Evolutionary conservation across 2,888 invertebrate species (phyloP).

Genomic region (Psococerastis gibbosa): DNA sequence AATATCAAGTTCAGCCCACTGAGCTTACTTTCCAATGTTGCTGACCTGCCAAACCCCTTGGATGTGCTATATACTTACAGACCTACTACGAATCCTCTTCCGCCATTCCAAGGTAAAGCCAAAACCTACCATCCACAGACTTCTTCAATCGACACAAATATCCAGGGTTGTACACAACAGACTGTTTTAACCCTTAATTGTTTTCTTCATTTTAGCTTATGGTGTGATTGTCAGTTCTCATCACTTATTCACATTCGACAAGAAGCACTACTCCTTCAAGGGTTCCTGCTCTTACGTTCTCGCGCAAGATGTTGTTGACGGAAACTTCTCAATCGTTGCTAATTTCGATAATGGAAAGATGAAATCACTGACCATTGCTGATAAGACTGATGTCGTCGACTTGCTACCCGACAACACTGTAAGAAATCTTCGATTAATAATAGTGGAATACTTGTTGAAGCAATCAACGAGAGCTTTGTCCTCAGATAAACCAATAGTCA

Average conservation of each 20-base stretch:
- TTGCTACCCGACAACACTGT: constrained; percentile 44
- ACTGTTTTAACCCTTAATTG: not conserved
- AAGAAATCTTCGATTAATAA: no score
- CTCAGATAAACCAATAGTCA: no score
- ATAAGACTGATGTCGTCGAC: constrained; percentile 43
- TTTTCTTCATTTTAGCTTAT: constrained; percentile 30
- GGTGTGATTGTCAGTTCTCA: constrained; percentile 60
- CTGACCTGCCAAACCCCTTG: constrained; percentile 35
- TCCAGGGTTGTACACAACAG: not conserved
- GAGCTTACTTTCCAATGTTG: constrained; percentile 24
- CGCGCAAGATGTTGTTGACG: constrained; percentile 63
- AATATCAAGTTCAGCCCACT: constrained; percentile 39
- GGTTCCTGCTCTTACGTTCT: constrained; percentile 62
- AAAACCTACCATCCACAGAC: no score
- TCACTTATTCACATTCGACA: constrained; percentile 79
- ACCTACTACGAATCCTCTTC: constrained; percentile 32
- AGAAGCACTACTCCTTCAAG: constrained; percentile 50
- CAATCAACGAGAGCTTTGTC: no score
- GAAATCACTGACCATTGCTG: constrained; percentile 45
- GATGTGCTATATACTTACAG: constrained; percentile 37
- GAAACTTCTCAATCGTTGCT: constrained; percentile 65
- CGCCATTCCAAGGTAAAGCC: constrained; percentile 44
- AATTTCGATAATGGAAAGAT: constrained; percentile 50
- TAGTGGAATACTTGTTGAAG: no score
- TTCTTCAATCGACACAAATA: constrained; percentile 8